phyloP scores from a whole-genome alignment of 2,888 invertebrate species.

The Drosophila mimetica region DNA sequence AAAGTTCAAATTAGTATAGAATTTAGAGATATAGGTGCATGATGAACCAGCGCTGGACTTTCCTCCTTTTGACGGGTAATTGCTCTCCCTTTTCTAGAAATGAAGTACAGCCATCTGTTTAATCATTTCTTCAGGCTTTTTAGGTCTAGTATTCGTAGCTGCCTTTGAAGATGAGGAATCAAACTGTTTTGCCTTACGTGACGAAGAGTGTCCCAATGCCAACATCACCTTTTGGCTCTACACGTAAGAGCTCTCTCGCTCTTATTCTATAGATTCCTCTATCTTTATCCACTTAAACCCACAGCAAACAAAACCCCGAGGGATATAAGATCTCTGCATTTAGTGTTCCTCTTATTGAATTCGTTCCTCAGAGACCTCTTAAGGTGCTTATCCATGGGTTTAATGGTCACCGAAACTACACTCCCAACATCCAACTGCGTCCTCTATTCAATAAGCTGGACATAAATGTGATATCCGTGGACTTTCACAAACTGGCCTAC shows the following conservation, averaged over 20 bases:
- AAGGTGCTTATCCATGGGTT: constrained; percentile 88
- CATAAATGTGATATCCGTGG: constrained; percentile 87
- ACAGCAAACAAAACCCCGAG: not conserved
- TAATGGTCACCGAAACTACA: constrained; percentile 86
- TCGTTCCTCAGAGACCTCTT: constrained; percentile 83
- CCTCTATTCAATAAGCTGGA: constrained; percentile 86
- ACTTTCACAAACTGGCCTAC: constrained; percentile 86
- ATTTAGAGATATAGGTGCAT: not conserved
- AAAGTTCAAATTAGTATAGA: not conserved
- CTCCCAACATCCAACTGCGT: constrained; percentile 87
- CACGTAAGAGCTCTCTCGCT: too few species aligned
- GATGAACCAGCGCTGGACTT: constrained; percentile 14
- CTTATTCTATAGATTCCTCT: not conserved
- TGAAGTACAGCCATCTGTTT: too few species aligned
- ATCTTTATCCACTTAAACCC: too few species aligned
- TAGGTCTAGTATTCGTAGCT: not conserved
- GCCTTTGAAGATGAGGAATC: constrained; percentile 9
- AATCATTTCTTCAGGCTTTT: constrained; percentile 1
- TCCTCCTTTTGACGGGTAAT: constrained; percentile 11
- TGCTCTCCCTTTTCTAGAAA: not conserved
- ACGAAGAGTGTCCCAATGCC: constrained; percentile 85
- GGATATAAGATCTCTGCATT: not conserved
- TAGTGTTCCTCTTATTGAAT: not conserved
- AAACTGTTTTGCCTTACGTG: constrained; percentile 21
- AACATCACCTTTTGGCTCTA: constrained; percentile 88